These are phyloP conservation scores for Yponomeuta cagnagella DNA, from an alignment of 2,888 invertebrate genomes.

Conservation along the genomic window DNA sequence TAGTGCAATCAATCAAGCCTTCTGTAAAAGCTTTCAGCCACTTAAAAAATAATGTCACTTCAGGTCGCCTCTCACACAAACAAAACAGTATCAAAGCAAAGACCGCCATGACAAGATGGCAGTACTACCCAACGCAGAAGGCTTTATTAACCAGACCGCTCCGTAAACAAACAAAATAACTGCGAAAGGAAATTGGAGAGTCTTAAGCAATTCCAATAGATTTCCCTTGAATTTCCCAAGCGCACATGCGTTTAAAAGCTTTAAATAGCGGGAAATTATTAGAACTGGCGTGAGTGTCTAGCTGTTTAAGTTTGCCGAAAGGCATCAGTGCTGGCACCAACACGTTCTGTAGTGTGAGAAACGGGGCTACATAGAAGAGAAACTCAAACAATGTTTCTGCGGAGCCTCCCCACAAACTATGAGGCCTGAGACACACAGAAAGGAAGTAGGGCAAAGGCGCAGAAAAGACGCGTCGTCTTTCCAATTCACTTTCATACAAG, in stretches of 20 bases:
- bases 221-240: not conserved
- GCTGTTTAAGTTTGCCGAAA: too few species aligned
- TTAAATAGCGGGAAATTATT: too few species aligned
- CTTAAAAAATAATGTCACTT: not conserved
- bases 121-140: not conserved
- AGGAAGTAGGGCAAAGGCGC: too few species aligned
- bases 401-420: too few species aligned
- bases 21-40: not conserved
- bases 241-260: not conserved
- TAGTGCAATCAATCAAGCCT: not conserved
- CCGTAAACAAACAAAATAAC: not conserved
- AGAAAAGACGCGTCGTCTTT: too few species aligned
- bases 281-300: too few species aligned
- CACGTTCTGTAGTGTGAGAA: too few species aligned
- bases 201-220: not conserved
- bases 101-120: not conserved
- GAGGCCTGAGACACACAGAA: too few species aligned
- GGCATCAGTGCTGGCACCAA: too few species aligned
- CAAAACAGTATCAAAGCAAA: not conserved
- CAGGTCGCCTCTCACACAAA: not conserved
- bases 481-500: too few species aligned
- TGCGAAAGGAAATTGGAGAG: slow-evolving; percentile 1
- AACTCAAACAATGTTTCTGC: too few species aligned
- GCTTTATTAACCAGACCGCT: not conserved
- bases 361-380: too few species aligned